Base-by-base conservation (phyloP, 2,113 vertebrate genomes). In the Chionomys nivalis region DNA sequence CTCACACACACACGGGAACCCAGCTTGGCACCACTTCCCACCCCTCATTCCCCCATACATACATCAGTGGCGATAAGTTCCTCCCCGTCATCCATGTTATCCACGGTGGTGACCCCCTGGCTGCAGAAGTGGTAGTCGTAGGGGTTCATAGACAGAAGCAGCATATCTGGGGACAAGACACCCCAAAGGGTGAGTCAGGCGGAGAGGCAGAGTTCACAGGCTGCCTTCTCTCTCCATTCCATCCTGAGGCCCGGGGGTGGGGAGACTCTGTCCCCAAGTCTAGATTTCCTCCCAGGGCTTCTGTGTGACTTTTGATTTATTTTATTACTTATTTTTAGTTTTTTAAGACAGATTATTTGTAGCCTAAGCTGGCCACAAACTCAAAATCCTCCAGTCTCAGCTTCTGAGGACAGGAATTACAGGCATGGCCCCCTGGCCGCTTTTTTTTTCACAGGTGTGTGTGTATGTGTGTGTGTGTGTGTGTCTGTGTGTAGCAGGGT, bases 121-220 rank as follows among this genome's bases (percentile, higher is more conserved):
- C 99, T 99, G 98, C 99, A 99, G 98, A 99, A 99, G 98, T 99
- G 99, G 98, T 99, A 99, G 98, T 99, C 99, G 0, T 99, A 99
- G 82, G 99, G 99, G 97, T 99, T 99, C 98, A 99, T 99, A 58
- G 99, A 99, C 19, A 99, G 98, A 97, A 99, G 98, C 95, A 99
- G 98, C 99, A 99, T 99, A 97, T 99, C 99, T 99, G 98, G 81
- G 97, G 89, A 33, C 33, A 61, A 36, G 9, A 26, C 16, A 21
- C 24, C 12, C 14, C 72, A 49, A 28, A 61, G 28, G 2, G 58
- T 2, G 1, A 49, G 42, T 92, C 16, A 12, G 42, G 44, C 70
- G 7, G 3, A 39, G 77, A 17, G 26, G 63, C 55, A 21, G 55
- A 58, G 55, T 58, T 65, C 73, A 33, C 36, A 10, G 12, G 63